phyloP scores from a whole-genome alignment of 2,888 invertebrate species.

The Myopa testacea region DNA sequence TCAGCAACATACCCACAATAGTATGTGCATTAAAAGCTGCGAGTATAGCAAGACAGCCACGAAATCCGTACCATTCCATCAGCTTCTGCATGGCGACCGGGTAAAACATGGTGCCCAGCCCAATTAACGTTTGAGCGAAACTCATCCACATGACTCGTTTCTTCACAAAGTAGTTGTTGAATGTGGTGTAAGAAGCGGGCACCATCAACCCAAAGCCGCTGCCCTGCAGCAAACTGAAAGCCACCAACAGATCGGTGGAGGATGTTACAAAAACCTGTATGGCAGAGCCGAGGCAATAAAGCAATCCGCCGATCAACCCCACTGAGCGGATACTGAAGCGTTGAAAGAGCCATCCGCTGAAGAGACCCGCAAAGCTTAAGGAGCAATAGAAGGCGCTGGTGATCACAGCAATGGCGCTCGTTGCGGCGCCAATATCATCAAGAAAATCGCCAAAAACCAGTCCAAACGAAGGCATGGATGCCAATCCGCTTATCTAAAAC shows the following conservation, averaged over 20 bases:
- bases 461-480: slow-evolving; percentile 78
- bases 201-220: slow-evolving; percentile 80
- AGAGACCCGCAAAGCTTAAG: slow-evolving; percentile 72
- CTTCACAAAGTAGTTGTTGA: slow-evolving; percentile 80
- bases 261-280: slow-evolving; percentile 74
- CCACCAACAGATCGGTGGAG: slow-evolving; percentile 74
- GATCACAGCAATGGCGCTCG: slow-evolving; percentile 77
- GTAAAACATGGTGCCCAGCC: slow-evolving; percentile 76
- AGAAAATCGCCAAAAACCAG: slow-evolving; percentile 79
- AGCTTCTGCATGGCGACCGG: slow-evolving; percentile 75
- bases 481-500: slow-evolving; percentile 76
- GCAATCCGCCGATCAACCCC: slow-evolving; percentile 74
- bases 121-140: slow-evolving; percentile 78
- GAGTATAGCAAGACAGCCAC: slow-evolving; percentile 76
- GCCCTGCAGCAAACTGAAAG: slow-evolving; percentile 77
- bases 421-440: slow-evolving; percentile 74
- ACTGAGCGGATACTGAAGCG: slow-evolving; percentile 76
- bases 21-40: slow-evolving; percentile 77
- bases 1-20: slow-evolving; percentile 76
- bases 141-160: slow-evolving; percentile 81
- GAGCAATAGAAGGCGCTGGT: slow-evolving; percentile 75
- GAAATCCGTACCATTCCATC: slow-evolving; percentile 75
- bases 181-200: slow-evolving; percentile 78
- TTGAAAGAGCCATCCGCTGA: slow-evolving; percentile 76
- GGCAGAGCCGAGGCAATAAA: slow-evolving; percentile 75